A percentile compares a stretch with the other conserved stretches of the same genome.
phyloP scores from a whole-genome alignment of 2,888 invertebrate genomes.

The Buathra laborator region DNA sequence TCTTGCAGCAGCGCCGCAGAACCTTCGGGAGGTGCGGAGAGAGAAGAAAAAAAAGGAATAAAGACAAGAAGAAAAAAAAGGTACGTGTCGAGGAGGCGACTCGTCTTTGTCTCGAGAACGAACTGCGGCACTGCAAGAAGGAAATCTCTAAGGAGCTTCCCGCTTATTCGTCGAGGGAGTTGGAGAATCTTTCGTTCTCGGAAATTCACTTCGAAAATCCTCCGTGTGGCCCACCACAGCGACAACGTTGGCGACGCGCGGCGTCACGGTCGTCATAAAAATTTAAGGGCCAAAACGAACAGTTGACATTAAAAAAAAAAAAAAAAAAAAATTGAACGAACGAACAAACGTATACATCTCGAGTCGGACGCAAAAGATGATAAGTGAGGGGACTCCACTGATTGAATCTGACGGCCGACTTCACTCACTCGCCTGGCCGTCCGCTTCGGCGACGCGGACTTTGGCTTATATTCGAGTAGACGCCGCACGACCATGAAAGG shows the following conservation, averaged over 20 bases:
- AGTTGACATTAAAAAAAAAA: constrained; percentile 23
- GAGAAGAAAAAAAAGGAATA: constrained; percentile 37
- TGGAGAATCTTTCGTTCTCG: constrained; percentile 25
- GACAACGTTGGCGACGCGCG: constrained; percentile 25
- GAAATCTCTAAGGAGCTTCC: constrained; percentile 40
- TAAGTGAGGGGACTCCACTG: constrained; percentile 39
- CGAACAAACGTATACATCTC: constrained; percentile 3
- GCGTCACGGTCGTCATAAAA: constrained; percentile 47
- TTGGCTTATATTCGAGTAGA: constrained; percentile 3
- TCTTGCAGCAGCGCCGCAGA: constrained; percentile 13
- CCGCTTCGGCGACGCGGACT: constrained; percentile 20
- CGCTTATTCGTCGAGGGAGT: constrained; percentile 8
- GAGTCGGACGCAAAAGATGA: constrained; percentile 20
- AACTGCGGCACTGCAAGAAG: constrained; percentile 11
- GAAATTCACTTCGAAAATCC: constrained; percentile 50
- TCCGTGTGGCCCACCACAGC: constrained; percentile 4
- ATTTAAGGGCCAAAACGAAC: constrained; percentile 47
- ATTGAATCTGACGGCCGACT: constrained; percentile 63
- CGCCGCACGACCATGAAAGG: constrained; percentile 57
- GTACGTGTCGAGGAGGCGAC: constrained; percentile 43
- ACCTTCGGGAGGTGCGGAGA: constrained; percentile 21
- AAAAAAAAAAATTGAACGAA: background rate
- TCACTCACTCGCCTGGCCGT: constrained; percentile 38
- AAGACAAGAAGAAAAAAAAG: constrained; percentile 6
- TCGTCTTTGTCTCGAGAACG: constrained; percentile 44